Conservation (phyloP, 2,113 vertebrate genomes). For the Barbus barbus region DNA sequence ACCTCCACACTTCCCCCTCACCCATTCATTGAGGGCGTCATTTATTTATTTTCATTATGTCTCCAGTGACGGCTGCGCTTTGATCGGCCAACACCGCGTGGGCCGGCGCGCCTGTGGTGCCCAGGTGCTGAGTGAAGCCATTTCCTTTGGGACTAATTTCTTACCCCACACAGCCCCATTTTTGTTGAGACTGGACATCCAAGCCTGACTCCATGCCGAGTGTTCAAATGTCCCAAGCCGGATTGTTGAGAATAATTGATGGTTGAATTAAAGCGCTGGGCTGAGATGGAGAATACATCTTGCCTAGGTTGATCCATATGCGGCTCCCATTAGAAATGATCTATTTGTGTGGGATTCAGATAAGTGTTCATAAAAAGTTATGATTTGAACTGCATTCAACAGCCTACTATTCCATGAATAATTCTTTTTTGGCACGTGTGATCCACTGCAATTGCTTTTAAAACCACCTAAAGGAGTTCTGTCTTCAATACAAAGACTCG, state of each 20-base stretch:
- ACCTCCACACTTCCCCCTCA: conserved; percentile 19
- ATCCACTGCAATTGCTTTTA: background rate
- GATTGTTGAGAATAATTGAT: conserved; percentile 32
- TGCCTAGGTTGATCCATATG: conserved; percentile 14
- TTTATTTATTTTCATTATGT: conserved; percentile 66
- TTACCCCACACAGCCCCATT: conserved; percentile 54
- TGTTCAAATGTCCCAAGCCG: conserved; percentile 1
- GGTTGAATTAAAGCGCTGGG: background rate
- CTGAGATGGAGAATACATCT: conserved; percentile 16
- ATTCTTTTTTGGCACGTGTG: background rate
- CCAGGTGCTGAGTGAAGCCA: conserved; percentile 63
- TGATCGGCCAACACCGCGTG: conserved; percentile 55
- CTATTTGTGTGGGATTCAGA: conserved; percentile 25
- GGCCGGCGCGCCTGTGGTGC: conserved; percentile 51
- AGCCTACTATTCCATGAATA: conserved; percentile 9
- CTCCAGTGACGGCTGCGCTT: conserved; percentile 47
- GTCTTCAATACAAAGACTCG: background rate
- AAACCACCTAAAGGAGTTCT: background rate
- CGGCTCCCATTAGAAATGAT: conserved; percentile 33
- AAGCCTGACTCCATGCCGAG: conserved; percentile 15
- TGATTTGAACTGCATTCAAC: conserved; percentile 42
- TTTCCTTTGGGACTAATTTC: conserved; percentile 58
- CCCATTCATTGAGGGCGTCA: conserved; percentile 48
- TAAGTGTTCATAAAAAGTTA: conserved; percentile 41
- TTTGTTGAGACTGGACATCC: conserved; percentile 55